Conservation (phyloP, 2,797 vertebrate genomes). For the Austrolebias charrua region DNA sequence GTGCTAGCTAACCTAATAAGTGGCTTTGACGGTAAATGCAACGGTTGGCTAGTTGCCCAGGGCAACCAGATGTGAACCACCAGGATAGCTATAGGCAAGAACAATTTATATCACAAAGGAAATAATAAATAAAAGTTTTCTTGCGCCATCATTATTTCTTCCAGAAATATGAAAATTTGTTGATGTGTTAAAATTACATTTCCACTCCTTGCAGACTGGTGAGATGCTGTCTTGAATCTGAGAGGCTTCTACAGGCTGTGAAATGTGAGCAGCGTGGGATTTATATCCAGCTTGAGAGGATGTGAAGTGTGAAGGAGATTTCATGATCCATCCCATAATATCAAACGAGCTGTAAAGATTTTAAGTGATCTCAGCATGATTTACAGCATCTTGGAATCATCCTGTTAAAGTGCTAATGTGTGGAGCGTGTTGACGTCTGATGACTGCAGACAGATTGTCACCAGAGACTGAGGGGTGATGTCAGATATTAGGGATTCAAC, state of each 20-base stretch:
- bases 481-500: no score
- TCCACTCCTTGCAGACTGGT: not conserved
- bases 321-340: constrained; percentile 32
- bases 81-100: not conserved
- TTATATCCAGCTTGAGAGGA: constrained; percentile 34
- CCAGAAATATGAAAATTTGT: not conserved
- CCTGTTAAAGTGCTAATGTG: not conserved
- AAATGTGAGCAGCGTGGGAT: constrained; percentile 46
- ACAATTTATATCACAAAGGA: not conserved
- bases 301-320: constrained; percentile 26
- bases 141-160: not conserved
- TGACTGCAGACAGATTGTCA: not conserved
- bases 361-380: constrained; percentile 7
- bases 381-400: constrained; percentile 11
- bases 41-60: constrained; percentile 33
- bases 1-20: not conserved
- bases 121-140: constrained; percentile 1
- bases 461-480: not conserved
- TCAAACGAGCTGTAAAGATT: constrained; percentile 5
- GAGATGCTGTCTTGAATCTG: constrained; percentile 20
- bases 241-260: constrained; percentile 21
- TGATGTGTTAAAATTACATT: not conserved
- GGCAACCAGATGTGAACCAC: constrained; percentile 18
- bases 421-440: not conserved
- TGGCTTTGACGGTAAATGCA: constrained; percentile 25